phyloP scores from a whole-genome alignment of 2,797 vertebrate genomes.

The Malurus splendens region DNA sequence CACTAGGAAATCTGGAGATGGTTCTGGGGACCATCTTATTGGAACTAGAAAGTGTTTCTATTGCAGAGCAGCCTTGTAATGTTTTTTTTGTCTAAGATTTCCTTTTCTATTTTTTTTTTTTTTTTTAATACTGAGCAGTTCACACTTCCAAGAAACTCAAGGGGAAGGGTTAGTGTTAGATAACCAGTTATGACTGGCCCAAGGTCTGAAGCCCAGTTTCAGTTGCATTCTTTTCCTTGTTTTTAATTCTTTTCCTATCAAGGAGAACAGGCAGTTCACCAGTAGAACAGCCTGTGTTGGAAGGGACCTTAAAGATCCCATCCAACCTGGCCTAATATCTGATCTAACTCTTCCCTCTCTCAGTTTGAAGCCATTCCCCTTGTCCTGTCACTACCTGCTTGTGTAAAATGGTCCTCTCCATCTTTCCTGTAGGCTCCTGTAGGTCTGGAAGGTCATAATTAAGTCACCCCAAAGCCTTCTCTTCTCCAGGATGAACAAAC shows the following conservation, averaged over 20 bases:
- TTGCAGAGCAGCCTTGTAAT: neutral
- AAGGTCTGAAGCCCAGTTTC: neutral
- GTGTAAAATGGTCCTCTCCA: neutral
- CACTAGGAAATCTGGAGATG: neutral
- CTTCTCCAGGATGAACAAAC: neutral
- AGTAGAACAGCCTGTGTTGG: neutral
- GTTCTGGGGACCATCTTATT: neutral
- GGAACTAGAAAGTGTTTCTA: neutral
- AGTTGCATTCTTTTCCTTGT: neutral
- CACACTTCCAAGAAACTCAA: neutral
- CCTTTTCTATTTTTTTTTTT: neutral
- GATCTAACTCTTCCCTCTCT: neutral
- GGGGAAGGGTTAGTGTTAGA: neutral
- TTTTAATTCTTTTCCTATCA: neutral
- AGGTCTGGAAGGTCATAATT: neutral
- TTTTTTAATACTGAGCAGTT: neutral
- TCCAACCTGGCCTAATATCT: rapidly evolving
- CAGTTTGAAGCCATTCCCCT: neutral
- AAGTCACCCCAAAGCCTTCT: neutral
- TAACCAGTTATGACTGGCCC: neutral
- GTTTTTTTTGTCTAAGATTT: neutral
- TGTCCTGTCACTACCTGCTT: neutral
- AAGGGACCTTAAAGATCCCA: neutral
- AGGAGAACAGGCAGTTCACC: neutral
- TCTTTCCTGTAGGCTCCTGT: neutral